These are phyloP conservation scores for Drosophila sordidula DNA, from an alignment of 2,888 invertebrate species.

Conservation along the genomic window DNA sequence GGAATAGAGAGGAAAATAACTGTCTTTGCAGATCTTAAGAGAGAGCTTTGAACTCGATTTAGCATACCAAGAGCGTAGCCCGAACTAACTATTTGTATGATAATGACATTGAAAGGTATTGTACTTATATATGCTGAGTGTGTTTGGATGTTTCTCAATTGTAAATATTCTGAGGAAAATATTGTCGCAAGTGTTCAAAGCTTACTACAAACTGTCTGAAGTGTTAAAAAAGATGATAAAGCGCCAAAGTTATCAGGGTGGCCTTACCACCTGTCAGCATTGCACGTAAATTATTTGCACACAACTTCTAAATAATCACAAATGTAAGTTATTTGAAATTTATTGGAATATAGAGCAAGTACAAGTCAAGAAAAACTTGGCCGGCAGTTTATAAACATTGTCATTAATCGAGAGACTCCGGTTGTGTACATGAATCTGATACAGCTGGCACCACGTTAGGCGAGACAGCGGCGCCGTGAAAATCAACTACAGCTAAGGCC, in stretches of 20 bases:
- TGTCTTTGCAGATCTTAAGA: not conserved
- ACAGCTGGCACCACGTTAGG: constrained; percentile 3
- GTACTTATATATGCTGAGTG: not conserved
- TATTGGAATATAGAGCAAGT: not conserved
- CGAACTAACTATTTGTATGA: no score
- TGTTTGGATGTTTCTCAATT: not conserved
- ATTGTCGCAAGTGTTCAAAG: constrained; percentile 50
- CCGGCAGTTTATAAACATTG: constrained; percentile 62
- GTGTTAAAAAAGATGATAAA: constrained; percentile 15
- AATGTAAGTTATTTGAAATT: constrained; percentile 12
- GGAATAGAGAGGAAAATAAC: not conserved
- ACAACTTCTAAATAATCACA: constrained; percentile 22
- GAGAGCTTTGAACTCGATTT: not conserved
- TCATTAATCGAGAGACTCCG: constrained; percentile 50
- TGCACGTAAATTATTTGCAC: constrained; percentile 8
- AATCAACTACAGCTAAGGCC: constrained; percentile 27
- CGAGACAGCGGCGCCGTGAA: constrained; percentile 10
- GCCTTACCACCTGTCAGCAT: constrained; percentile 11
- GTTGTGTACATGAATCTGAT: constrained; percentile 32
- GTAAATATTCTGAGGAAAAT: constrained; percentile 38
- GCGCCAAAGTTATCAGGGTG: constrained; percentile 3
- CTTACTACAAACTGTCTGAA: constrained; percentile 4
- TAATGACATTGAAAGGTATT: not conserved
- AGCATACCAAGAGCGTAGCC: no score
- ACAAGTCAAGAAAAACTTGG: constrained; percentile 6